Conservation (phyloP, 1,140 invertebrate genomes). For the Formica selysi region DNA sequence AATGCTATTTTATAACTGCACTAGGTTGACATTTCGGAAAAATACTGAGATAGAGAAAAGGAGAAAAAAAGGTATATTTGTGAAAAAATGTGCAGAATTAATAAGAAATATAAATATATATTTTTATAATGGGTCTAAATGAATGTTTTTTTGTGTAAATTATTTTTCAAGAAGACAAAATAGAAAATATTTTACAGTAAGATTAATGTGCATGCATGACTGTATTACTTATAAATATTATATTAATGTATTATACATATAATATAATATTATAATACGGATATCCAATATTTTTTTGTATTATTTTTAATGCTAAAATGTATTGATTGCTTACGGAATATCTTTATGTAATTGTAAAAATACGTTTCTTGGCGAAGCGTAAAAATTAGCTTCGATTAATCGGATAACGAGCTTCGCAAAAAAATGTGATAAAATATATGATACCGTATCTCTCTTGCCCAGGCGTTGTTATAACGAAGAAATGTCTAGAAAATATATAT, state of each 20-base stretch:
- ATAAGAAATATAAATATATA: not conserved
- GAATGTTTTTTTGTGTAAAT: too few species aligned
- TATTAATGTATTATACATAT: not conserved
- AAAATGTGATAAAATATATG: constrained; percentile 17
- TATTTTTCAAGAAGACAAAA: not conserved
- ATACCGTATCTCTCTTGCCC: not conserved
- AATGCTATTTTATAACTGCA: constrained; percentile 56
- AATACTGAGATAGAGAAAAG: constrained; percentile 8
- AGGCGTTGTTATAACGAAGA: not conserved
- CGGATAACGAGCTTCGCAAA: constrained; percentile 18
- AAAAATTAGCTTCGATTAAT: constrained; percentile 25
- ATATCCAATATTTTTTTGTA: not conserved
- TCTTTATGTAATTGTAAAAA: not conserved
- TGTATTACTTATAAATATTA: too few species aligned
- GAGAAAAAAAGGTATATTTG: not conserved
- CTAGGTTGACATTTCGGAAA: constrained; percentile 34
- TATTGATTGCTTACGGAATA: not conserved
- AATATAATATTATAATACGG: not conserved
- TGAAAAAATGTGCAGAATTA: not conserved
- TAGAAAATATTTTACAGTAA: not conserved
- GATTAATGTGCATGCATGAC: not conserved
- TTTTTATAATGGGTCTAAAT: not conserved
- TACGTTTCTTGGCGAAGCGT: not conserved
- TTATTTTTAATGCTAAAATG: too few species aligned
- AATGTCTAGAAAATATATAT: constrained; percentile 16